Conservation (phyloP, 2,113 vertebrate genomes). For the Urocitellus parryii region DNA sequence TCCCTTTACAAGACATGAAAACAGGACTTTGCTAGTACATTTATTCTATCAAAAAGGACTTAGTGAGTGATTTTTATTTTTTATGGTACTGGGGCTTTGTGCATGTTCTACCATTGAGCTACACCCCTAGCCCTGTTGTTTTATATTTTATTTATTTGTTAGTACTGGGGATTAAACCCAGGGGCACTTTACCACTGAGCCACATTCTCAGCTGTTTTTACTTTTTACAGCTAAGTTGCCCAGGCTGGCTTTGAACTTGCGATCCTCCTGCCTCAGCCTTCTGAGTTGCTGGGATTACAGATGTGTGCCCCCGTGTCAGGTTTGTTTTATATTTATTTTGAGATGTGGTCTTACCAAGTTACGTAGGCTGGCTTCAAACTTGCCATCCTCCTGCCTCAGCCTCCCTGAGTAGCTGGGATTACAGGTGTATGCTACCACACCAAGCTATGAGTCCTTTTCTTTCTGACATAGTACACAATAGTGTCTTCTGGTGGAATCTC, state of each 20-base stretch:
- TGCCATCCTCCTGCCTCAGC: background rate
- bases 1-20: background rate
- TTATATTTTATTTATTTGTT: too few species aligned
- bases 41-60: constrained; percentile 45
- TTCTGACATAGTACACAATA: background rate
- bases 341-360: too few species aligned
- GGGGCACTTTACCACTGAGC: too few species aligned
- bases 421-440: background rate
- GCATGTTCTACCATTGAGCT: too few species aligned
- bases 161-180: too few species aligned
- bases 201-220: too few species aligned
- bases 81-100: too few species aligned
- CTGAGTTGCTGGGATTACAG: background rate
- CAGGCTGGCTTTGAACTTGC: background rate
- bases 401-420: background rate
- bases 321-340: too few species aligned
- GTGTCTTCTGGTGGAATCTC: background rate
- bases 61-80: background rate
- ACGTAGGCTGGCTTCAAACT: background rate
- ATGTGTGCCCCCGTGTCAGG: background rate
- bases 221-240: background rate
- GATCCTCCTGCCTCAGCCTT: background rate
- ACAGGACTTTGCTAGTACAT: background rate
- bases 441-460: background rate
- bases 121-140: too few species aligned